These are phyloP conservation scores for Heliconius himera DNA, from an alignment of 1,140 invertebrate species.

Conservation along the genomic window DNA sequence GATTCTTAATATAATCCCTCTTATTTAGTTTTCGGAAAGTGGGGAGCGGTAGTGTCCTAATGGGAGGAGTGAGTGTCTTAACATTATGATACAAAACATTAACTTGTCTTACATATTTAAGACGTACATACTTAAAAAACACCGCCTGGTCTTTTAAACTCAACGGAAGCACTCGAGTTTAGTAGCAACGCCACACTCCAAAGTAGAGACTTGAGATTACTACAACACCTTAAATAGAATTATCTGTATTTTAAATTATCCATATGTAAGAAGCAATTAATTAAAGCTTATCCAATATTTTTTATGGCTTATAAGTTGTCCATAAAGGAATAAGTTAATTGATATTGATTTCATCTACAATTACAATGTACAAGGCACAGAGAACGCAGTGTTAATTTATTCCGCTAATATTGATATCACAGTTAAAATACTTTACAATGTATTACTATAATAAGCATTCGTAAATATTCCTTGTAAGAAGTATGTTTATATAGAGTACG, in stretches of 20 bases:
- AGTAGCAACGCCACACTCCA: slow-evolving; percentile 45
- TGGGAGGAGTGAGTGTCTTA: background rate
- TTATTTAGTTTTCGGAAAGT: background rate
- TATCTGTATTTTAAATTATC: slow-evolving; percentile 39
- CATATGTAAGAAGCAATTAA: background rate
- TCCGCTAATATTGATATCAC: background rate
- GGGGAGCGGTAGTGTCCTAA: no score
- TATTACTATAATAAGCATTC: background rate
- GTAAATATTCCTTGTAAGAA: background rate
- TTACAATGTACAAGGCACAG: background rate
- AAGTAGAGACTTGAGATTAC: slow-evolving; percentile 63
- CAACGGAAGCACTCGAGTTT: slow-evolving; percentile 63
- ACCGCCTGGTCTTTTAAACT: slow-evolving; percentile 43
- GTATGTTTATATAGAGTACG: slow-evolving; percentile 5
- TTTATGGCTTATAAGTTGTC: background rate
- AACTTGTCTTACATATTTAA: slow-evolving; percentile 36
- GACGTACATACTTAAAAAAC: slow-evolving; percentile 8
- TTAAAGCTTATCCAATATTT: background rate
- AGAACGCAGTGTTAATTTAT: no score
- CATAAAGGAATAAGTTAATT: background rate
- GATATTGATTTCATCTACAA: background rate
- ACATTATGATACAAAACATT: slow-evolving; percentile 12
- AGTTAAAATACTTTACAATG: background rate
- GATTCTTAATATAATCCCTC: background rate
- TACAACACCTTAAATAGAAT: slow-evolving; percentile 73